Percentiles rank a stretch among this genome's conserved stretches.
These are phyloP conservation scores for Microcebus lehilahytsara DNA, from an alignment of 2,113 vertebrate genomes.

Conservation along the genomic window DNA sequence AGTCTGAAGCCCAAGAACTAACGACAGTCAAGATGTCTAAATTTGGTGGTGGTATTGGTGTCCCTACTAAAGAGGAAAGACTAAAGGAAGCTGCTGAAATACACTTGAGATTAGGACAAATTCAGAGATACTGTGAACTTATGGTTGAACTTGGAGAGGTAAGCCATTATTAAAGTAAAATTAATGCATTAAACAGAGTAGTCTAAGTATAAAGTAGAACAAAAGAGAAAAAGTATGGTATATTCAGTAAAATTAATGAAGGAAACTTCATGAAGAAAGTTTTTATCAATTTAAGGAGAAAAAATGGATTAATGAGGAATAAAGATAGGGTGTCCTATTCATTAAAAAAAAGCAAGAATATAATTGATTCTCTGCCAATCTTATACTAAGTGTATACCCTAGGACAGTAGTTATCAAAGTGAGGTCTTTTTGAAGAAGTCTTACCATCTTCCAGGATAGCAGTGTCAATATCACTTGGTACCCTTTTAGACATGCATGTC, in stretches of 20 bases:
- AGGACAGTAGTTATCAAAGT: neutral
- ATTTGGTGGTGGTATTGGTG: constrained; percentile 96
- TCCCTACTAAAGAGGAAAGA: constrained; percentile 95
- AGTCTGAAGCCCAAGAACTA: constrained; percentile 98
- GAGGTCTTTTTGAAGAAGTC: neutral
- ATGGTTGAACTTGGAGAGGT: constrained; percentile 99
- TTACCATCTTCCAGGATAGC: neutral
- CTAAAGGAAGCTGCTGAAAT: constrained; percentile 96
- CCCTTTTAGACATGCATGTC: too few relatives aligned
- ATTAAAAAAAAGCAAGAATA: neutral
- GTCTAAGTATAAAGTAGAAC: neutral
- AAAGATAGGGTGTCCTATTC: neutral
- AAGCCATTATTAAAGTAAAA: constrained; percentile 53
- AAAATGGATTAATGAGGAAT: neutral
- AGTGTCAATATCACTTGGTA: neutral
- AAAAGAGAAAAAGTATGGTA: neutral
- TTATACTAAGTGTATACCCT: neutral
- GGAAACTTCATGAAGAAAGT: neutral
- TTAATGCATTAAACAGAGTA: neutral
- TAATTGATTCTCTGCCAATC: neutral
- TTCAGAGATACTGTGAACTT: constrained; percentile 97
- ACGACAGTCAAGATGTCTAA: constrained; percentile 99
- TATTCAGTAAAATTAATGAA: neutral
- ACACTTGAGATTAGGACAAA: constrained; percentile 94
- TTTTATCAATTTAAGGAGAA: neutral